Evolutionary conservation across 2,113 vertebrate species (phyloP), one percentile per base, ranked within the genome.

Genomic region (Ailuropoda melanoleuca): DNA sequence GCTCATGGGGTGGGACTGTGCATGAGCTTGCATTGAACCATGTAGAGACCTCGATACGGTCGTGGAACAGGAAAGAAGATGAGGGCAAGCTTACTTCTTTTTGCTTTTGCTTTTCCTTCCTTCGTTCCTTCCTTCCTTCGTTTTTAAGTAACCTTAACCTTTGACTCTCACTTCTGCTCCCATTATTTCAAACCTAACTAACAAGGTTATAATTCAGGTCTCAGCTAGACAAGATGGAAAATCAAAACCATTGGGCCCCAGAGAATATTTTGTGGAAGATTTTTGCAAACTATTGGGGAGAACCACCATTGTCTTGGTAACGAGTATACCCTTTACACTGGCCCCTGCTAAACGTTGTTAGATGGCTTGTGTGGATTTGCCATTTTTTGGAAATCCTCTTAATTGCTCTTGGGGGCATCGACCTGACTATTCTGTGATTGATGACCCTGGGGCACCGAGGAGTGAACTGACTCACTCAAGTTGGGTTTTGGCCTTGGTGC

Each of bases 21-120:
- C 88, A 48, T 84, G 95, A 97, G 92, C 80, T 94, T 98, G 88
- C 66, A 37, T 39, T 66, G 89, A 97, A 91, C 72, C 95, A 96
- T 93, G 75, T 2, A 46, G 95, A 84, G 97, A 94, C 66, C 80
- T 83, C 58, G 87, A 4, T 87, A 87, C 34, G 37, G 88, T 97
- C 26, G 50, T 89, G 34, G 87, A 96, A 53, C 60, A 92, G 87
- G 60, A 15, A 90, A 68, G 18, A 53, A 94, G 77, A 66, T 0
- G 95, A 97, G 23, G 82, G 23, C 31, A 82, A 75, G 50, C 26
- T 12, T 48, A 9, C 39, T 53, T 50, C 17, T n/a, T 34, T 78
- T n/a, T 78, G 15, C 5, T 58, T 81, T 34, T 23, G 37, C 14
- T 53, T 15, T 64, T 29, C 62, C 62, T 64, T 14, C 29, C 62